Percentiles rank a stretch among this genome's conserved stretches.
Evolutionary conservation across 2,797 vertebrate species (phyloP).

Genomic region (Melanotaenia boesemani): DNA sequence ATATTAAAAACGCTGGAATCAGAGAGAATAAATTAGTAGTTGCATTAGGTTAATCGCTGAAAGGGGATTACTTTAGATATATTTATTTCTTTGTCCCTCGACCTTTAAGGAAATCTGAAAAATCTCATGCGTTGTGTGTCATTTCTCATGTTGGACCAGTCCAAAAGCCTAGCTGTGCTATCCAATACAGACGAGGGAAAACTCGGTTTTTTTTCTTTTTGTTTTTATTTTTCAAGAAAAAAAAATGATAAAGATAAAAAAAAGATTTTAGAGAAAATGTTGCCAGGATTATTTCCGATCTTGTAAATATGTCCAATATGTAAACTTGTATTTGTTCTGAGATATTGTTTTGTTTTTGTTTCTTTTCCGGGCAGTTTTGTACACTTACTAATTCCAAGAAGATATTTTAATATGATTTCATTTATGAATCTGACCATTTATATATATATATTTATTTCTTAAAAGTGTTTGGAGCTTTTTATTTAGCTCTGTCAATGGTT

Average conservation of each 20-base stretch:
- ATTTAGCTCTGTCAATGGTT: constrained; percentile 87
- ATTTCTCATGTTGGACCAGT: constrained; percentile 80
- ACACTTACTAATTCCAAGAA: constrained; percentile 95
- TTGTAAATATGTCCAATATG: constrained; percentile 98
- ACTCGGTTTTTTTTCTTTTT: constrained; percentile 55
- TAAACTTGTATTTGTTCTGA: constrained; percentile 93
- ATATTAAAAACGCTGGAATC: constrained; percentile 71
- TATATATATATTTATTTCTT: constrained; percentile 95
- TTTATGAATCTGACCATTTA: constrained; percentile 94
- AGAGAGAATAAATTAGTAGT: constrained; percentile 63
- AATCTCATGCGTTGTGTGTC: constrained; percentile 78
- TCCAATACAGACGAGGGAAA: constrained; percentile 80
- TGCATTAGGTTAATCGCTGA: constrained; percentile 55
- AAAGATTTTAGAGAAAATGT: constrained; percentile 89
- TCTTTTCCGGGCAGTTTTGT: constrained; percentile 93
- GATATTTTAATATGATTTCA: constrained; percentile 98
- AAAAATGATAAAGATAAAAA: constrained; percentile 69
- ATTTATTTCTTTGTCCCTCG: constrained; percentile 77
- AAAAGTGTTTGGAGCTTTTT: constrained; percentile 91
- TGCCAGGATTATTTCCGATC: constrained; percentile 88
- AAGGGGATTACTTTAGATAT: constrained; percentile 75
- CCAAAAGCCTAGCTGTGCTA: constrained; percentile 79
- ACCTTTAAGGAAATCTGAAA: constrained; percentile 73
- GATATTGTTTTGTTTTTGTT: constrained; percentile 84
- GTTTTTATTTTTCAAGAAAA: constrained; percentile 65